A percentile compares a stretch with the other conserved stretches of the same genome.
Conservation (phyloP, 2,113 vertebrate genomes). For the Turnix velox region DNA sequence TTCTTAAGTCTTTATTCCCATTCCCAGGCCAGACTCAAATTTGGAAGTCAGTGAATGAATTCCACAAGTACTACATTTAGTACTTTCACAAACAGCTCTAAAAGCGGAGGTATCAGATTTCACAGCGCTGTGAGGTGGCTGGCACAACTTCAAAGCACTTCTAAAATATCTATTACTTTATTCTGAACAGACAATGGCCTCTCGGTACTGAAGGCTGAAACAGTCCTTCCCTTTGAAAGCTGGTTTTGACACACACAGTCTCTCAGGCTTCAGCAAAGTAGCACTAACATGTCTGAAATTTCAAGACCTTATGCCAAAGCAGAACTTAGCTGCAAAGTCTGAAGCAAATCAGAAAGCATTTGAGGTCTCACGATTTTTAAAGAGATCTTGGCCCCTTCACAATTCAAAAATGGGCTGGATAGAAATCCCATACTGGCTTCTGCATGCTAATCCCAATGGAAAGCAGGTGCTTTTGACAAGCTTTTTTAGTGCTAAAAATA, state of each 20-base stretch:
- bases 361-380: neutral
- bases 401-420: neutral
- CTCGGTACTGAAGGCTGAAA: neutral
- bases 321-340: neutral
- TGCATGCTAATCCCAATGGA: neutral
- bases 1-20: slow-evolving; percentile 22
- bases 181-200: slow-evolving; percentile 68
- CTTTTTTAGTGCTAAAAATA: neutral
- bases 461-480: neutral
- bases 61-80: slow-evolving; percentile 72
- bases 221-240: neutral
- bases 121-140: slow-evolving; percentile 67
- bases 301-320: neutral
- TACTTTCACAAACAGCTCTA: slow-evolving; percentile 70
- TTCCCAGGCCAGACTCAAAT: slow-evolving; percentile 55
- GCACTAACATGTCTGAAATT: neutral
- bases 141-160: slow-evolving; percentile 75
- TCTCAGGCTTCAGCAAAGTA: neutral
- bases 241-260: neutral
- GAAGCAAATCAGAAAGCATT: neutral
- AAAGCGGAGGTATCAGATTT: slow-evolving; percentile 74
- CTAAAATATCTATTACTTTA: slow-evolving; percentile 72
- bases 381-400: neutral
- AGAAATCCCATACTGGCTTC: neutral
- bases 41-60: slow-evolving; percentile 79